phyloP scores from a whole-genome alignment of 2,888 invertebrate genomes.

The Drosophila diplacantha region DNA sequence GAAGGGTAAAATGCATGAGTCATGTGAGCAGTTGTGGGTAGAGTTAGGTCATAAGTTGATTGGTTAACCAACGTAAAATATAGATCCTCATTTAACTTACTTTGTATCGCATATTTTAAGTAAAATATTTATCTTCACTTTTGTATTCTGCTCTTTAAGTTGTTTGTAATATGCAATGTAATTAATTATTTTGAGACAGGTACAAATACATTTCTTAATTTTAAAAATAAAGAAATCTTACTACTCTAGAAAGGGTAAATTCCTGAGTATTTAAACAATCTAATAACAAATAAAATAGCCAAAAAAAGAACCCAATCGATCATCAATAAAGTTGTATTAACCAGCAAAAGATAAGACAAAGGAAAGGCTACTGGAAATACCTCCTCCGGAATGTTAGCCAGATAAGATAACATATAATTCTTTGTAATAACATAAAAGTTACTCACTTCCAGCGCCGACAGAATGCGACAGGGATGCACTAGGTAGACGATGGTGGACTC shows the following conservation, averaged over 20 bases:
- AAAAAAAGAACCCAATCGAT: neutral
- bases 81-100: neutral
- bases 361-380: neutral
- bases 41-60: neutral
- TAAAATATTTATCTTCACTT: neutral
- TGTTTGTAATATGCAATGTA: neutral
- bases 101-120: fast-evolving
- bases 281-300: neutral
- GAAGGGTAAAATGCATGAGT: neutral
- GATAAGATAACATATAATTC: constrained; percentile 4
- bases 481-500: constrained; percentile 91
- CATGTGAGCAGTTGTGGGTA: neutral
- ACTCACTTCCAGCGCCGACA: constrained; percentile 87
- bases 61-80: neutral
- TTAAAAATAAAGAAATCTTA: neutral
- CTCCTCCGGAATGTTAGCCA: neutral
- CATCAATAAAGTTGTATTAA: neutral
- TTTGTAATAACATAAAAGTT: neutral
- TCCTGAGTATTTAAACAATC: neutral
- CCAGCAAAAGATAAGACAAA: neutral
- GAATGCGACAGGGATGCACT: constrained; percentile 91
- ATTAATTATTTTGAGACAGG: neutral
- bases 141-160: neutral
- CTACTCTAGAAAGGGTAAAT: neutral
- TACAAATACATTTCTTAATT: neutral